Evolutionary conservation across 2,888 invertebrate species (phyloP).

Genomic region (Epirrita christyi): DNA sequence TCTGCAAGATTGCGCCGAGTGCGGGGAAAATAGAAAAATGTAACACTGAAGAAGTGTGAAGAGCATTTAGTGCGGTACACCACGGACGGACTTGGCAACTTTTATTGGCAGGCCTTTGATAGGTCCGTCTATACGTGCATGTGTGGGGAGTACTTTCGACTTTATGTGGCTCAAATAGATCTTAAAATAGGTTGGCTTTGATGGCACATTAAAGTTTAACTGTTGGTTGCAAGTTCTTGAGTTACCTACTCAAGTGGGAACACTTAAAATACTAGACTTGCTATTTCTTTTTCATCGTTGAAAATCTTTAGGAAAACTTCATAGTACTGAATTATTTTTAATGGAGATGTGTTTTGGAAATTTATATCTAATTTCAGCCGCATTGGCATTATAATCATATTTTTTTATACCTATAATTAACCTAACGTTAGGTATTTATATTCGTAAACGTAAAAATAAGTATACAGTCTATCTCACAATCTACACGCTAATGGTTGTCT

Average conservation of each 20-base stretch:
- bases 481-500: too few species aligned
- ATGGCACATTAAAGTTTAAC: conserved; percentile 6
- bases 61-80: conserved; percentile 52
- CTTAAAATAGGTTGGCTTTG: conserved; percentile 1
- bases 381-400: too few species aligned
- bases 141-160: background rate
- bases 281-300: background rate
- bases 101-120: conserved; percentile 40
- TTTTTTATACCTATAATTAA: too few species aligned
- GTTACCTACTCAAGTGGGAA: background rate
- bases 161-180: conserved; percentile 10
- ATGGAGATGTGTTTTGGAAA: too few species aligned
- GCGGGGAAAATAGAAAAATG: conserved; percentile 42
- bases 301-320: background rate
- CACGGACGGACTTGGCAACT: conserved; percentile 40
- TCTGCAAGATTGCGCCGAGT: conserved; percentile 33
- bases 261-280: conserved; percentile 7
- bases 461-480: too few species aligned
- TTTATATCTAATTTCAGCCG: too few species aligned
- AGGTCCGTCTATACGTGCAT: conserved; percentile 40
- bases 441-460: too few species aligned
- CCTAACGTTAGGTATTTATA: too few species aligned
- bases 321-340: too few species aligned
- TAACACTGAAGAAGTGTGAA: conserved; percentile 48
- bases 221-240: conserved; percentile 13